A percentile compares a stretch with the other conserved stretches of the same genome.
Conservation (phyloP, 1,140 invertebrate genomes). For the Cotesia chilonis region DNA sequence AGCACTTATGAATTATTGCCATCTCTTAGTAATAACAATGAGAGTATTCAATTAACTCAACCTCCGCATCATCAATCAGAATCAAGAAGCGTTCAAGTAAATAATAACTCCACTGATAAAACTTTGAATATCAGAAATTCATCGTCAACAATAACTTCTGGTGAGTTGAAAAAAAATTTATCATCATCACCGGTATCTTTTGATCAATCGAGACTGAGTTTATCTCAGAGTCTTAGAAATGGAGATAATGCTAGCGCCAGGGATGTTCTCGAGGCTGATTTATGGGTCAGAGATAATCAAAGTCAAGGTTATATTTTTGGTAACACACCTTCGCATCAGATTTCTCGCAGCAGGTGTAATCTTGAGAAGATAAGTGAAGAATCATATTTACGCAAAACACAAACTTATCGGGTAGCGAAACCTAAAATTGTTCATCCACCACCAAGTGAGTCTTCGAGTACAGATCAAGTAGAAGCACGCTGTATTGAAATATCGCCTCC, state of each 20-base stretch:
- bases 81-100: too few relatives aligned
- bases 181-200: slow-evolving; percentile 37
- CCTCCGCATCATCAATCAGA: too few relatives aligned
- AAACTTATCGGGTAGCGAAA: slow-evolving; percentile 7
- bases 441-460: not conserved
- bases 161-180: slow-evolving; percentile 1
- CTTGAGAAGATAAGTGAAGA: slow-evolving; percentile 36
- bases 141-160: not conserved
- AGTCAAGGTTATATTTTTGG: slow-evolving; percentile 15
- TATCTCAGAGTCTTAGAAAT: not conserved
- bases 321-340: too few relatives aligned
- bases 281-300: slow-evolving; percentile 46
- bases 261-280: slow-evolving; percentile 52
- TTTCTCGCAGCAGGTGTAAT: too few relatives aligned
- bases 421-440: not conserved
- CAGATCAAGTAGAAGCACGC: slow-evolving; percentile 30
- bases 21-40: slow-evolving; percentile 32
- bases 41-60: not conserved
- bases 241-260: slow-evolving; percentile 39
- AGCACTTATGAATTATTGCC: slow-evolving; percentile 44
- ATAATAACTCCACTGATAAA: not conserved
- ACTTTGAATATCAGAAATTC: not conserved
- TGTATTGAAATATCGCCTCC: slow-evolving; percentile 55
- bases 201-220: slow-evolving; percentile 9
- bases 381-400: slow-evolving; percentile 8